Percentiles rank a stretch among this genome's conserved stretches.
Conservation (phyloP, 2,888 invertebrate species). For the Agriopis leucophaearia region DNA sequence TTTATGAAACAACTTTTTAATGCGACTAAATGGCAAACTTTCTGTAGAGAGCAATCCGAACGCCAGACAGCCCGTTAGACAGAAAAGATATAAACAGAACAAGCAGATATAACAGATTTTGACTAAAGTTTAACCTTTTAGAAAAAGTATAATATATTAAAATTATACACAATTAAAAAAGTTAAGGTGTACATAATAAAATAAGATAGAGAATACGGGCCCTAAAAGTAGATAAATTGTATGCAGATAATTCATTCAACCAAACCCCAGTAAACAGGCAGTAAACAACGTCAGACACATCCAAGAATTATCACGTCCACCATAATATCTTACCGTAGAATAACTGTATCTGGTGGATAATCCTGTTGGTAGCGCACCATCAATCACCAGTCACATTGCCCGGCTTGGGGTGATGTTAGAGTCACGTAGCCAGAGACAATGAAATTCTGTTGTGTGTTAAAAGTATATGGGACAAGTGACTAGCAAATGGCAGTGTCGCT, state of each 20-base stretch:
- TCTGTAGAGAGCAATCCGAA: slow-evolving; percentile 5
- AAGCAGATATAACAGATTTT: no score
- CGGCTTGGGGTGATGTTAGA: no score
- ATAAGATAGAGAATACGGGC: no score
- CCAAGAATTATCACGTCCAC: slow-evolving; percentile 3
- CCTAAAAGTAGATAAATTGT: no score
- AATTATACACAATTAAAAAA: no score
- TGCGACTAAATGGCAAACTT: slow-evolving; percentile 8
- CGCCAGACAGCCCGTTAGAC: neutral
- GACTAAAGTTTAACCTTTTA: no score
- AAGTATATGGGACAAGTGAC: neutral
- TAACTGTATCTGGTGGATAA: slow-evolving; percentile 6
- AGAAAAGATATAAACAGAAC: neutral
- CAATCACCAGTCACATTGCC: neutral
- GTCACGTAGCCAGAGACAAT: slow-evolving; percentile 13
- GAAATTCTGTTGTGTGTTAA: slow-evolving; percentile 7
- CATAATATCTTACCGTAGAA: slow-evolving; percentile 2
- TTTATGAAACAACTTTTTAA: slow-evolving; percentile 18
- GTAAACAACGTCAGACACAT: neutral
- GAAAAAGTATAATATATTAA: no score
- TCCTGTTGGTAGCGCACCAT: neutral
- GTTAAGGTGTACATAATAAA: no score
- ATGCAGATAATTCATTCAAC: no score
- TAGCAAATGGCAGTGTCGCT: neutral
- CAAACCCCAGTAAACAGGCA: neutral